Percentiles rank a stretch among this genome's conserved stretches.
Conservation (phyloP, 1,140 invertebrate species). For the Adelges cooleyi region DNA sequence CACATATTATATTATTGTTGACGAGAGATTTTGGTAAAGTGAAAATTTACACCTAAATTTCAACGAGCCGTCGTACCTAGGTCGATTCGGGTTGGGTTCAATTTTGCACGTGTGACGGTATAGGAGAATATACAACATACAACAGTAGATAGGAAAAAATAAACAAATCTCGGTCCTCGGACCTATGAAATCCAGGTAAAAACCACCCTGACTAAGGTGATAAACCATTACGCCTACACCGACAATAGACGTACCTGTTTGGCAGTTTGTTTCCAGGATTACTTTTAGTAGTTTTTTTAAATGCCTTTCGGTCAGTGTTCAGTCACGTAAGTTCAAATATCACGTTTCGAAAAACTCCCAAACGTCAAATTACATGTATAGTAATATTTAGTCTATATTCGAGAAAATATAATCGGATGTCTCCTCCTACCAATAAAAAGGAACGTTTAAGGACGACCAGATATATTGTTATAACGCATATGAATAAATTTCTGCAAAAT, state of each 20-base stretch:
- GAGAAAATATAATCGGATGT: neutral
- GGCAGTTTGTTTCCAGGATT: constrained; percentile 22
- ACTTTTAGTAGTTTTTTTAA: neutral
- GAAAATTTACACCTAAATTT: too few species aligned
- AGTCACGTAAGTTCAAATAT: constrained; percentile 26
- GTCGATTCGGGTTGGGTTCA: too few species aligned
- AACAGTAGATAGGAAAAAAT: too few species aligned
- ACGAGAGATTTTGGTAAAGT: too few species aligned
- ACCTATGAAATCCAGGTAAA: neutral
- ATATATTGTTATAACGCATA: neutral
- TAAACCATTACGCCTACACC: neutral
- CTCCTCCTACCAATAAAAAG: neutral
- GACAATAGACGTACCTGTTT: constrained; percentile 10
- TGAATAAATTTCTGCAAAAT: neutral
- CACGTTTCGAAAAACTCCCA: constrained; percentile 20
- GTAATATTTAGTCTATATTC: neutral
- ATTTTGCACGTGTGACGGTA: too few species aligned
- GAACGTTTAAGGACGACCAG: neutral
- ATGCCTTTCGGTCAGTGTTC: neutral
- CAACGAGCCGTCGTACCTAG: too few species aligned
- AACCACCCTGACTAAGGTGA: constrained; percentile 1
- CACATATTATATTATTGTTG: too few species aligned
- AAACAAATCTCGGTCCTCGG: too few species aligned
- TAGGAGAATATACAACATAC: too few species aligned
- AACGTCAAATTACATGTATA: neutral